phyloP scores from a whole-genome alignment of 2,797 vertebrate species.

The Aselliscus stoliczkanus region DNA sequence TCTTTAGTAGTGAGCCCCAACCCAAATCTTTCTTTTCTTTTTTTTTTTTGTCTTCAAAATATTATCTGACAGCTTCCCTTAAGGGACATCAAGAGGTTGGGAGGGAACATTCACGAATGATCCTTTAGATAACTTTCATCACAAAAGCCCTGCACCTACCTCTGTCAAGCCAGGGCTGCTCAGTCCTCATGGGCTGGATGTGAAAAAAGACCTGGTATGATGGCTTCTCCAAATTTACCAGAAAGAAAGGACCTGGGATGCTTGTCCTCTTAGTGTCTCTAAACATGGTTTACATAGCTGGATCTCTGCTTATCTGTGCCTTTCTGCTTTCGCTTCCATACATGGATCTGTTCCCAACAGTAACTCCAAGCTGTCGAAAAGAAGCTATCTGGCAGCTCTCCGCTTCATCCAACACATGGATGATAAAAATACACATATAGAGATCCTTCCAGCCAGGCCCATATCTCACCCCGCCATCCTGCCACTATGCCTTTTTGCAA shows the following conservation, averaged over 20 bases:
- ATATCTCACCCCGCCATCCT: constrained; percentile 45
- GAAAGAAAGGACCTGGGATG: constrained; percentile 85
- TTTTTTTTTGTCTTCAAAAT: constrained; percentile 2
- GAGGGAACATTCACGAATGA: constrained; percentile 37
- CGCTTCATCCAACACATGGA: constrained; percentile 84
- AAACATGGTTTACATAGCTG: constrained; percentile 91
- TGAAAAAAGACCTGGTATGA: constrained; percentile 78
- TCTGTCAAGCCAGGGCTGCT: constrained; percentile 71
- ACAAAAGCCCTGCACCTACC: constrained; percentile 81
- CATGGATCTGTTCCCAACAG: constrained; percentile 92
- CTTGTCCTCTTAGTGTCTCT: constrained; percentile 90
- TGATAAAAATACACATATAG: constrained; percentile 82
- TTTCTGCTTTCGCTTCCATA: constrained; percentile 92
- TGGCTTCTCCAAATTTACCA: constrained; percentile 89
- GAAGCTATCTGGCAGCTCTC: constrained; percentile 88
- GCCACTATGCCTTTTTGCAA: constrained; percentile 55
- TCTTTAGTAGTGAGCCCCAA: background rate
- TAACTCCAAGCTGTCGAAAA: constrained; percentile 87
- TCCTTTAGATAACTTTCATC: constrained; percentile 8
- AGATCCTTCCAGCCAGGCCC: constrained; percentile 50
- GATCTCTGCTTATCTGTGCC: constrained; percentile 91
- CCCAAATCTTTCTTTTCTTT: background rate
- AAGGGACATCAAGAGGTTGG: background rate
- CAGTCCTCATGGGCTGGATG: constrained; percentile 71
- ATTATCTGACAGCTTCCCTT: background rate